phyloP scores from a whole-genome alignment of 2,888 invertebrate species.

The Ypsolopha sequella region DNA sequence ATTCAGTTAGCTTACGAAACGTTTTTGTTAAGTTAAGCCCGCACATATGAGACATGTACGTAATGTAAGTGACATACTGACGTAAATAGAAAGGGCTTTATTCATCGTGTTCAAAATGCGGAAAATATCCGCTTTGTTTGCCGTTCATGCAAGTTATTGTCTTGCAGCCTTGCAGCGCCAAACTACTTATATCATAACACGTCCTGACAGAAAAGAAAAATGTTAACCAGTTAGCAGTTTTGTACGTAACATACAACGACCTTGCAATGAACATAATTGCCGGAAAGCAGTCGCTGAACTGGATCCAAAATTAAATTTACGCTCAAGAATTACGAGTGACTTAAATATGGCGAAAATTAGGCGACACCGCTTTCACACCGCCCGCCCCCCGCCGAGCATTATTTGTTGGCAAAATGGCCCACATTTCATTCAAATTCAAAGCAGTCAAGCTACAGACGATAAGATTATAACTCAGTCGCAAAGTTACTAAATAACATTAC shows the following conservation, averaged over 20 bases:
- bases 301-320: neutral
- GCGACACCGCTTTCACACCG: neutral
- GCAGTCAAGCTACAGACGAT: conserved; percentile 14
- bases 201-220: too few relatives aligned
- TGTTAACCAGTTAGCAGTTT: neutral
- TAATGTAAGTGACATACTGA: neutral
- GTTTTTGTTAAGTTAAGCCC: neutral
- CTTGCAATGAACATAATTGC: neutral
- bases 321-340: neutral
- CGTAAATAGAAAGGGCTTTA: too few relatives aligned
- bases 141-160: too few relatives aligned
- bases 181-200: too few relatives aligned
- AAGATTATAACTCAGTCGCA: conserved; percentile 22
- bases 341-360: neutral
- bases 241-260: neutral
- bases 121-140: too few relatives aligned
- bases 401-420: conserved; percentile 10
- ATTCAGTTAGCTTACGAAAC: conserved; percentile 16
- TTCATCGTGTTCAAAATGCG: too few relatives aligned
- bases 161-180: too few relatives aligned
- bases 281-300: neutral
- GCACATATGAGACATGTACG: neutral
- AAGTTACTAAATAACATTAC: conserved; percentile 12
- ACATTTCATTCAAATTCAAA: conserved; percentile 24
- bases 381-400: neutral